Evolutionary conservation across 30 jellyfish, hydroid and myxozoan genomes (phyloP).

Genomic region (Aurelia sp.): DNA sequence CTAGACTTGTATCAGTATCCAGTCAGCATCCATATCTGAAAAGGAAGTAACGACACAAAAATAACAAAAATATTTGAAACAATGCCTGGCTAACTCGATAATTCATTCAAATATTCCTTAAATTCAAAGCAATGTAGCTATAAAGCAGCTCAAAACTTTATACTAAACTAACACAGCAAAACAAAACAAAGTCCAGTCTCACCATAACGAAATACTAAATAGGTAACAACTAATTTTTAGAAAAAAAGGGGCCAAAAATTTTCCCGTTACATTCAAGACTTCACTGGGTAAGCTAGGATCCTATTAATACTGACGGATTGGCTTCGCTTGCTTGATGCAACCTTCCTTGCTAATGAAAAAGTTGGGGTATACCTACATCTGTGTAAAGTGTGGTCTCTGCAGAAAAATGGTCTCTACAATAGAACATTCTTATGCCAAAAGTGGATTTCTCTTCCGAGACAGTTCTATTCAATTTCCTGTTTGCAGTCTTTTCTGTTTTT

Average conservation of each 20-base stretch:
- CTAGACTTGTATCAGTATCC: too few species aligned
- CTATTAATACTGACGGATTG: neutral
- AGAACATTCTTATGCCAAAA: too few species aligned
- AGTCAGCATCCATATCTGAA: too few species aligned
- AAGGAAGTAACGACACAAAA: neutral
- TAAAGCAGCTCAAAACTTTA: constrained; percentile 11
- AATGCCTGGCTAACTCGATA: constrained; percentile 31
- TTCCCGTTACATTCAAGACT: neutral
- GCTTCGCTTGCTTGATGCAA: too few species aligned
- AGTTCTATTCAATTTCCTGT: too few species aligned
- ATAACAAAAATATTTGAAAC: neutral
- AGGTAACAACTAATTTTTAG: neutral
- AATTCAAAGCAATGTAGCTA: constrained; percentile 38
- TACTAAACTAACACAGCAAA: constrained; percentile 27
- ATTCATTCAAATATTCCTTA: constrained; percentile 60
- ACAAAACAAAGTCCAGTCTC: neutral
- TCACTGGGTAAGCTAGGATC: neutral
- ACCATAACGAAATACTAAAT: neutral
- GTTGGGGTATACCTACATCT: too few species aligned
- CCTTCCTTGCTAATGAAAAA: too few species aligned
- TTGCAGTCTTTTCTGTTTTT: too few species aligned
- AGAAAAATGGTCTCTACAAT: too few species aligned
- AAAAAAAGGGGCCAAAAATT: neutral
- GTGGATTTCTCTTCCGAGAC: too few species aligned
- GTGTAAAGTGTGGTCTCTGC: too few species aligned